Base-by-base conservation (phyloP, 2,888 invertebrate species). In the Tenthredo scrophulariae region DNA sequence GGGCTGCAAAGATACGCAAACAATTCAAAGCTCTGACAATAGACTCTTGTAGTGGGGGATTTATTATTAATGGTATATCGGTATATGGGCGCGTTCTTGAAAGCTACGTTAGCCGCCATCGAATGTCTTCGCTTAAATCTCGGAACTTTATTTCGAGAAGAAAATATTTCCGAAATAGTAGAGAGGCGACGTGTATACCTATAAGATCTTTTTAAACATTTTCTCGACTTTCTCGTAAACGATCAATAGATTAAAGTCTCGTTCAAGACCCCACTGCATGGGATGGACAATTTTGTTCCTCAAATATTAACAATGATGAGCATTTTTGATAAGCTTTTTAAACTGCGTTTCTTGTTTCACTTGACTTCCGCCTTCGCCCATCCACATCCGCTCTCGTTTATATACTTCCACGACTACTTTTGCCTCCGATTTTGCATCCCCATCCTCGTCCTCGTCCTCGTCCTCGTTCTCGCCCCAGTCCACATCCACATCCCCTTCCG, bases 51-150 rank as follows among this genome's bases (percentile, higher is more conserved):
- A 86, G 74, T 50, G 40, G 87, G 87, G 85, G 75, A 86, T 88
- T 88, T 87, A 88, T 90, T 89, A 89, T 89, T 90, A 89, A 90
- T 86, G 85, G 86, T 87, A 86, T 90, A 89, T 90, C 89, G 90
- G 88, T 87, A 88, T 87, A 87, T 86, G 86, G 33, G 22, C 84
- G 33, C 18, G 37, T 40, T 62, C 26, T 80, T 40, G 62, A 80
- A 80, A 80, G 80, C 80, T 62, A 62, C 33, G 58, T 33, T 26
- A 84, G 26, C 33, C 37, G 67, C 22, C 7, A 75, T 46, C 43
- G 43, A 72, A 18, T 10, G n/a, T 40, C 40, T 9, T 72, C 72
- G 43, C 75, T 46, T 26, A 46, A 46, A 75, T 77, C 77, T 77
- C 50, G 54, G 29, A 54, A 54, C 33, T 50, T 75, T 77, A 50